These are phyloP conservation scores for Poeciliopsis turrubarensis DNA, from an alignment of 2,113 vertebrate genomes.

Conservation along the genomic window DNA sequence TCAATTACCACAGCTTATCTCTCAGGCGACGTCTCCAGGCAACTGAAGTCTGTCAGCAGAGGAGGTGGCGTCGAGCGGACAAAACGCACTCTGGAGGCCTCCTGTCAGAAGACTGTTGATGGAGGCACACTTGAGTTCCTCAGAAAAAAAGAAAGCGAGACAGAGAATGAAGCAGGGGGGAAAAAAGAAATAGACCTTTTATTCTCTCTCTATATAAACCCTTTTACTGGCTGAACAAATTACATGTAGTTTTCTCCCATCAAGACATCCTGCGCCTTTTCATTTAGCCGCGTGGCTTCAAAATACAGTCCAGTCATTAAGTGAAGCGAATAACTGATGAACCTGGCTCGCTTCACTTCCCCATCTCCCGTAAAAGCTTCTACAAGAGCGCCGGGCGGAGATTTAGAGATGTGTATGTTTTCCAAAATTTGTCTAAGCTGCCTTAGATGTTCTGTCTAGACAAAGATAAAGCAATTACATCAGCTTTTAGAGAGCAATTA, in stretches of 20 bases:
- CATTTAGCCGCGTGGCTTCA: slow-evolving; percentile 36
- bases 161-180: neutral
- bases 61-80: slow-evolving; percentile 62
- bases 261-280: slow-evolving; percentile 44
- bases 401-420: slow-evolving; percentile 37
- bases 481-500: slow-evolving; percentile 50
- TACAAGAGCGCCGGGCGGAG: slow-evolving; percentile 8
- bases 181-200: slow-evolving; percentile 10
- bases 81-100: slow-evolving; percentile 67
- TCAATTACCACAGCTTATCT: slow-evolving; percentile 69
- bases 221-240: slow-evolving; percentile 75
- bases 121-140: slow-evolving; percentile 46
- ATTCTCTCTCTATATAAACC: slow-evolving; percentile 70
- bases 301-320: slow-evolving; percentile 41
- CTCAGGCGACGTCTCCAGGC: slow-evolving; percentile 76
- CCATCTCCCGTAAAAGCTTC: slow-evolving; percentile 57
- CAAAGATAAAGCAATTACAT: slow-evolving; percentile 51
- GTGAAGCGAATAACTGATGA: slow-evolving; percentile 14
- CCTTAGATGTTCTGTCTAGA: slow-evolving; percentile 52
- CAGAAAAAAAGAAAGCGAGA: slow-evolving; percentile 2
- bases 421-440: slow-evolving; percentile 26
- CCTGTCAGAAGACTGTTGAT: slow-evolving; percentile 66
- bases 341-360: slow-evolving; percentile 6
- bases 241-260: slow-evolving; percentile 69
- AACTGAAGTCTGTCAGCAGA: slow-evolving; percentile 71